Evolutionary conservation across 2,888 invertebrate genomes (phyloP), one percentile per base, ranked within the genome.

Genomic region (Trissonchulus latispiculum): DNA sequence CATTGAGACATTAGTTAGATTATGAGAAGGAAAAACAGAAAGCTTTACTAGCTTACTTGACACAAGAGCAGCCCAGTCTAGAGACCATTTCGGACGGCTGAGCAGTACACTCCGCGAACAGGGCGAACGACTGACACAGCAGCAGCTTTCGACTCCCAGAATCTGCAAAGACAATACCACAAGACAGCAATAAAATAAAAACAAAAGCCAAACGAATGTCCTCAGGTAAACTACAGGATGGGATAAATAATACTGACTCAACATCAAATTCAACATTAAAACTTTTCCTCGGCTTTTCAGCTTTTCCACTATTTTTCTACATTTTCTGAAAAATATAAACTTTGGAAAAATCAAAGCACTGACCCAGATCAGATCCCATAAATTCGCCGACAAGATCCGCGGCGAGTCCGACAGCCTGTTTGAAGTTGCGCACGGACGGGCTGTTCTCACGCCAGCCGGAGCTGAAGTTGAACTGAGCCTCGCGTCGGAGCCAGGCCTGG

Each of bases 391-490:
- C 89, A 36, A 94, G 86, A 81, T 95, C 95, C 0, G 93, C 92
- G 18, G 93, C 91, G 84, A 94, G 89, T 8, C 95, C 95, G 80
- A 92, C 92, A 81, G 93, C 94, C 82, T 95, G 95, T 81, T 95
- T 95, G 81, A 95, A 95, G 83, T 93, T 94, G 76, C 92, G 90
- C 83, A 91, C 90, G 70, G 90, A 88, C 61, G 66, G 72, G 1
- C 74, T 71, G 28, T 77, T 75, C 48, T 78, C 76, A 15, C 77
- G 64, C 67, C 76, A 76, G 8, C 74, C 74, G 3, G 74, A 75
- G 31, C 35, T 29, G 36, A 28, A 31, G 33, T 29, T 32, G 59
- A 8, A 71, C 48, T 71, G 73, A 35, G 82, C 79, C 18, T 85
- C 84, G 78, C 90, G 89, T 18, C 94, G 87, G 75, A 95, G 85